Conservation (phyloP, 2,113 vertebrate species). For the Coracopsis vasa region DNA sequence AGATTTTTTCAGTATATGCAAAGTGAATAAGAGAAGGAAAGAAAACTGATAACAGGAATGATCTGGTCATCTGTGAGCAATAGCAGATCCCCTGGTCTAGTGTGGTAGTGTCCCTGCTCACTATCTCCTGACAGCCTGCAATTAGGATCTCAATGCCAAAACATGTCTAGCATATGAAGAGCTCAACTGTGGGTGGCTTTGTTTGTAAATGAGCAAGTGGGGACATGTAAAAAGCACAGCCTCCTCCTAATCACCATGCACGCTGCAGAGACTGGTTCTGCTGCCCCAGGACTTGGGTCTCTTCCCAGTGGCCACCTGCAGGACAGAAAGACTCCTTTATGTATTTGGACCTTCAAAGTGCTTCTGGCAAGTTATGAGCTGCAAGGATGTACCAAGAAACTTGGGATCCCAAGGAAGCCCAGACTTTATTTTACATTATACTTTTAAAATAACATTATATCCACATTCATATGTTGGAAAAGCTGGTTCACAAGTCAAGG, state of each 20-base stretch:
- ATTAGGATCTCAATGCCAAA: neutral
- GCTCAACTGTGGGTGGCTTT: neutral
- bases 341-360: neutral
- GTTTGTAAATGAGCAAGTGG: neutral
- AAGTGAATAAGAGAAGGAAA: neutral
- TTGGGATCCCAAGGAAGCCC: neutral
- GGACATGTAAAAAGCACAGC: neutral
- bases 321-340: neutral
- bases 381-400: neutral
- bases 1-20: neutral
- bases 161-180: neutral
- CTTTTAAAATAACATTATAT: neutral
- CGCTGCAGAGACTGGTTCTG: fast-evolving
- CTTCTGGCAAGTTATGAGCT: neutral
- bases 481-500: neutral
- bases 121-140: neutral
- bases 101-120: neutral
- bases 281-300: neutral
- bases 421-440: neutral
- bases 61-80: neutral
- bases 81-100: neutral
- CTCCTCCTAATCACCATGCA: neutral
- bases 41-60: neutral
- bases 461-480: neutral
- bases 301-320: neutral